Evolutionary conservation across 2,888 invertebrate genomes (phyloP), one percentile per base, ranked within the genome.

Genomic region (Tenthredo mesomela): DNA sequence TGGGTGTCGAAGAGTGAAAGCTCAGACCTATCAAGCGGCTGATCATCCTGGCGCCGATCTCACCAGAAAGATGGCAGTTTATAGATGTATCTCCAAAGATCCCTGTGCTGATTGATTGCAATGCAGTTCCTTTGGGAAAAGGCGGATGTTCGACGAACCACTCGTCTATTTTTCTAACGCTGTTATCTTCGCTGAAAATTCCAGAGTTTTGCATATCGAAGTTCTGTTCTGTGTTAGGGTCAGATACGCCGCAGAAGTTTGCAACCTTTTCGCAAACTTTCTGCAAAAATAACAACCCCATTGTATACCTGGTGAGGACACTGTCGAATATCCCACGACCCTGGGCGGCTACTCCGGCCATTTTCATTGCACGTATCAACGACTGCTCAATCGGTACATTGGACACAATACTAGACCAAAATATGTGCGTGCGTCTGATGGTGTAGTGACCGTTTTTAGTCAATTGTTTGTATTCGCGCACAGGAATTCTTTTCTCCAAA

Each of bases 1-100:
- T 84, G 29, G 86, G 80, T 29, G 73, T 86, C 7, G 82, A 29
- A 21, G 18, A 18, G 18, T 9, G 7, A n/a, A 58, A 58, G n/a
- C 7, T n/a, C 2, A 5, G 0, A 2, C 58, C 58, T 9, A 58
- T 9, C 7, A n/a, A n/a, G 58, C 58, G 6, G 7, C n/a, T n/a
- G 58, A 58, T 58, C n/a, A n/a, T 10, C 2, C 1, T 12, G 10
- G 7, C 6, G n/a, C 58, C 58, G 2, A 58, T 9, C n/a, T 58
- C 58, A 7, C 9, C 0, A 7, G 58, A 5, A 7, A n/a, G 18
- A 21, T n/a, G 21, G 58, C 58, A 58, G 58, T 58, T 58, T n/a
- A 58, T 58, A 1, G 18, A n/a, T 1, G 7, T 1, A 58, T 58
- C 58, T 3, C n/a, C 58, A 3, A n/a, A 5, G 18, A n/a, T 4